phyloP scores from a whole-genome alignment of 1,140 invertebrate species.

The Hyles vespertilio region DNA sequence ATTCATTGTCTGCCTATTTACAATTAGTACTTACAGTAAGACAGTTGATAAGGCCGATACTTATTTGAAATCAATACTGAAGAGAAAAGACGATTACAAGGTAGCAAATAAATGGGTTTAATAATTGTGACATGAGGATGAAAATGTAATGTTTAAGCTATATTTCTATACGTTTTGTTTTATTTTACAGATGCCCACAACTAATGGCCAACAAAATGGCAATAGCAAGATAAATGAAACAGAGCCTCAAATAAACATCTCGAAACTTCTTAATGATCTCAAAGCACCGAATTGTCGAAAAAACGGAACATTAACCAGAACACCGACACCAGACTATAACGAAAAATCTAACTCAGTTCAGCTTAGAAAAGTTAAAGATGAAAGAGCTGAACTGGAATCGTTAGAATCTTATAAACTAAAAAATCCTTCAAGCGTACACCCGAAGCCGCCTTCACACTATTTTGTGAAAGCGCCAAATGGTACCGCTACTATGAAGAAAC shows the following conservation, averaged over 20 bases:
- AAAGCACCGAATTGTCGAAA: constrained; percentile 46
- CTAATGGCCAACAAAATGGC: constrained; percentile 52
- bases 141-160: background rate
- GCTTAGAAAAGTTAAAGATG: constrained; percentile 70
- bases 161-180: background rate
- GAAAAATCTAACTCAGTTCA: constrained; percentile 54
- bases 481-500: constrained; percentile 70
- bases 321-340: constrained; percentile 80
- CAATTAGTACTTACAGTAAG: no score
- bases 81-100: no score
- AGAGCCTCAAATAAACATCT: constrained; percentile 22
- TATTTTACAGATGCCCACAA: constrained; percentile 55
- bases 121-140: no score
- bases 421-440: constrained; percentile 76
- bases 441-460: constrained; percentile 81
- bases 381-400: constrained; percentile 80
- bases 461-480: constrained; percentile 76
- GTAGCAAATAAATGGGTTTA: no score
- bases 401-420: constrained; percentile 83
- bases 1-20: no score
- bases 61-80: no score
- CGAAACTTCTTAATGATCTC: constrained; percentile 35
- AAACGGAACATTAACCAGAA: constrained; percentile 59
- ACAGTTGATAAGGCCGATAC: no score
- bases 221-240: constrained; percentile 24